Evolutionary conservation across 2,797 vertebrate species (phyloP).

Genomic region (Taenioides sp.): DNA sequence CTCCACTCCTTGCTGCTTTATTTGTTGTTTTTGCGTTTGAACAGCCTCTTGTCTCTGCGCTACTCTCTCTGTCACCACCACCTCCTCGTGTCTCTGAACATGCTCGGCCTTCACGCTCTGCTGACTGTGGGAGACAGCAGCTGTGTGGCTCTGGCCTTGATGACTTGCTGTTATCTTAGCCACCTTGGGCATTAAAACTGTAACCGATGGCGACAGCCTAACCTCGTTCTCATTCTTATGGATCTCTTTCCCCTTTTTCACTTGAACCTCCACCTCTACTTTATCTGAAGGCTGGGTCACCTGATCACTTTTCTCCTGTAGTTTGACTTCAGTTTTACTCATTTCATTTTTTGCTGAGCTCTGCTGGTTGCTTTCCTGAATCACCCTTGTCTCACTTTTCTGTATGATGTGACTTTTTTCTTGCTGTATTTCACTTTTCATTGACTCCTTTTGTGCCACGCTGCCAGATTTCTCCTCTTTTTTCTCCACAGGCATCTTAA

Average conservation of each 20-base stretch:
- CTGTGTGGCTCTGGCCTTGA: conserved; percentile 63
- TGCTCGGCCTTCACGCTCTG: conserved; percentile 65
- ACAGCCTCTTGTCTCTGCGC: conserved; percentile 63
- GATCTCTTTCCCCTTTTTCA: conserved; percentile 61
- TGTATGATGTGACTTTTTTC: conserved; percentile 53
- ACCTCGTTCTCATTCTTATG: conserved; percentile 54
- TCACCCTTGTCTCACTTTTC: conserved; percentile 43
- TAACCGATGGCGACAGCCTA: conserved; percentile 58
- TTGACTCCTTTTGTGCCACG: conserved; percentile 47
- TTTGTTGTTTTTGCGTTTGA: conserved; percentile 63
- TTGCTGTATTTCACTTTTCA: conserved; percentile 51
- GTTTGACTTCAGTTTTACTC: conserved; percentile 45
- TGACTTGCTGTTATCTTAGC: conserved; percentile 54
- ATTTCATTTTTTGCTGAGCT: conserved; percentile 42
- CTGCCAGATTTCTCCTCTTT: conserved; percentile 52
- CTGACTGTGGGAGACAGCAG: conserved; percentile 60
- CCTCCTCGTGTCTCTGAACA: conserved; percentile 64
- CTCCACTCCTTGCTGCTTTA: conserved; percentile 52
- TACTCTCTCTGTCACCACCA: conserved; percentile 64
- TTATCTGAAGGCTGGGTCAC: conserved; percentile 41
- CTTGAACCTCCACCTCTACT: conserved; percentile 50
- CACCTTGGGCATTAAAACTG: conserved; percentile 57
- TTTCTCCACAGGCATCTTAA: conserved; percentile 76
- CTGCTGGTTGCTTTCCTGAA: conserved; percentile 51
- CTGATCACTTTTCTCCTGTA: conserved; percentile 53